Conservation (phyloP, 1,140 invertebrate species). For the Orchesella cincta region DNA sequence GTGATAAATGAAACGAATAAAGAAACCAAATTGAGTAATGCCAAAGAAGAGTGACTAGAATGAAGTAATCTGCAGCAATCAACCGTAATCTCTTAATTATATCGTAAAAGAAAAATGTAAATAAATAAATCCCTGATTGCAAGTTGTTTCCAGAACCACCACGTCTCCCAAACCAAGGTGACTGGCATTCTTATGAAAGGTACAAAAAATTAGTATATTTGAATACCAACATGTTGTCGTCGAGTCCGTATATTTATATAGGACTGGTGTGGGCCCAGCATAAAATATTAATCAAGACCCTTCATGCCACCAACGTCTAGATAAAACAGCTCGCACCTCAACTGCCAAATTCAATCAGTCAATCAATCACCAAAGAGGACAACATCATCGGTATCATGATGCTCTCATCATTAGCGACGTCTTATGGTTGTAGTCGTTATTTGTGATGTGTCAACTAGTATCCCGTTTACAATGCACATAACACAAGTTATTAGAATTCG, state of each 20-base stretch:
- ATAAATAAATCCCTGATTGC: too few relatives aligned
- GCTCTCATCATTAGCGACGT: slow-evolving; percentile 2
- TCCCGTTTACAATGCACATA: too few relatives aligned
- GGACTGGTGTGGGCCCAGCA: background rate
- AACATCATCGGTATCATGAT: background rate
- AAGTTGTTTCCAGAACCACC: too few relatives aligned
- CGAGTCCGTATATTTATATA: background rate
- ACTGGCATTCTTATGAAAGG: too few relatives aligned
- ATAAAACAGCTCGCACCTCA: slow-evolving; percentile 4
- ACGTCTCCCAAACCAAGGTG: too few relatives aligned
- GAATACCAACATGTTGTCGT: too few relatives aligned
- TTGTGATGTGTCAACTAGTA: slow-evolving; percentile 4
- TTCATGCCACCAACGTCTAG: background rate
- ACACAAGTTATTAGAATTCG: too few relatives aligned
- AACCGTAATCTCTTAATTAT: background rate
- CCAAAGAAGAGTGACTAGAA: background rate
- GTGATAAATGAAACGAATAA: background rate
- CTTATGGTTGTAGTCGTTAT: background rate
- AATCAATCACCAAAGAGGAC: slow-evolving; percentile 27
- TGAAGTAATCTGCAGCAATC: background rate
- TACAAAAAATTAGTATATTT: too few relatives aligned
- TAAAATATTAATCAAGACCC: background rate
- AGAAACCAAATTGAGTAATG: background rate
- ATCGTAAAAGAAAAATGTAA: too few relatives aligned
- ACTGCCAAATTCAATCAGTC: slow-evolving; percentile 29